Conservation (phyloP, 2,797 vertebrate genomes). For the Ambastaia sidthimunki region DNA sequence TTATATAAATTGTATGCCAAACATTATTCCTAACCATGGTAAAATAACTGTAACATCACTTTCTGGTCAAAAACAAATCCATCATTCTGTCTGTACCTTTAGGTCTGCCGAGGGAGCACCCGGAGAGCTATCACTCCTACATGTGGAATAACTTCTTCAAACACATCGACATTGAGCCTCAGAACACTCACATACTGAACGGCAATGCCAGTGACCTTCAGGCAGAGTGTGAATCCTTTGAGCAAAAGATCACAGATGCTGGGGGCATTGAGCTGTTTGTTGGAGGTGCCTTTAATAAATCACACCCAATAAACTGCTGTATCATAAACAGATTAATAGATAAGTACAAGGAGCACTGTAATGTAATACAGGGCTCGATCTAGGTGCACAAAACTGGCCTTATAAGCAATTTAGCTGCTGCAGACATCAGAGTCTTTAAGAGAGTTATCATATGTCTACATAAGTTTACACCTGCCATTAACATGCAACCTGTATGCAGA, state of each 20-base stretch:
- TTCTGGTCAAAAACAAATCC: too few relatives aligned
- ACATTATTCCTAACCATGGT: too few relatives aligned
- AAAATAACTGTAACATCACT: too few relatives aligned
- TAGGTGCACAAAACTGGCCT: neutral
- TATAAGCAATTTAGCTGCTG: neutral
- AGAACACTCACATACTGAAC: constrained; percentile 91
- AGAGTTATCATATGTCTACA: too few relatives aligned
- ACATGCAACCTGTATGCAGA: neutral
- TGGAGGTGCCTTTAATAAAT: constrained; percentile 80
- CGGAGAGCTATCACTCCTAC: constrained; percentile 97
- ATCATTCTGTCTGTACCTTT: neutral
- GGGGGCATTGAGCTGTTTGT: constrained; percentile 96
- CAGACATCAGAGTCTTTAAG: too few relatives aligned
- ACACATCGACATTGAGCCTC: constrained; percentile 90
- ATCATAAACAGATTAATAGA: neutral
- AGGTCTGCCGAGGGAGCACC: constrained; percentile 93
- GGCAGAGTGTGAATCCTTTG: constrained; percentile 87
- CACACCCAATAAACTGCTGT: neutral
- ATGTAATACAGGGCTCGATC: neutral
- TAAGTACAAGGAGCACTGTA: neutral
- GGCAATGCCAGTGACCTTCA: constrained; percentile 87
- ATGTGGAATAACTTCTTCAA: constrained; percentile 99
- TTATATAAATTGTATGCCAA: too few relatives aligned
- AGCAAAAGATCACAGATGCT: constrained; percentile 88
- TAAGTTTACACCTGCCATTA: neutral